These are phyloP conservation scores for Drosophila triauraria DNA, from an alignment of 1,140 invertebrate species.

Conservation along the genomic window DNA sequence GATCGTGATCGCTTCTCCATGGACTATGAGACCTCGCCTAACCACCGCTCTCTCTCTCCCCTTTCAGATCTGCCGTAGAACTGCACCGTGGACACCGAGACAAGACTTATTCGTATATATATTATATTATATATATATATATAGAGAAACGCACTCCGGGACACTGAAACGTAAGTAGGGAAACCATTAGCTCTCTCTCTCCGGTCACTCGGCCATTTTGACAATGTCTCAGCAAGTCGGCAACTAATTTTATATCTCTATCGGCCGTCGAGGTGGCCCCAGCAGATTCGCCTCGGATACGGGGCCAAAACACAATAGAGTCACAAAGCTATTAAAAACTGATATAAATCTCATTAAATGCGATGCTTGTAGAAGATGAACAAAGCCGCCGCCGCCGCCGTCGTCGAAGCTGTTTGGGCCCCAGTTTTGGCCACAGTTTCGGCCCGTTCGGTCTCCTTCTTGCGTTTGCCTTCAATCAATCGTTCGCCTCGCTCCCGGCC, in stretches of 20 bases:
- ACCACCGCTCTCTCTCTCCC: constrained; percentile 1
- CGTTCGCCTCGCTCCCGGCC: constrained; percentile 74
- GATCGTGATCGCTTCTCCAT: constrained; percentile 18
- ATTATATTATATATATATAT: constrained; percentile 1
- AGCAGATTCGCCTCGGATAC: constrained; percentile 57
- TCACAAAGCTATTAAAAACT: constrained; percentile 82
- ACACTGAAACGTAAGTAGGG: constrained; percentile 34
- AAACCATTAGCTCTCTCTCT: background rate
- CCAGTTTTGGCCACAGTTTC: constrained; percentile 1
- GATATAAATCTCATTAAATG: constrained; percentile 82
- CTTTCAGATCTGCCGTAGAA: constrained; percentile 25
- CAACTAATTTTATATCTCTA: constrained; percentile 67
- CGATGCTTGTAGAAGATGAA: constrained; percentile 79
- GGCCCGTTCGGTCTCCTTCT: constrained; percentile 8
- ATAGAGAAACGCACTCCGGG: constrained; percentile 12
- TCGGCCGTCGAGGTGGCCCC: constrained; percentile 43
- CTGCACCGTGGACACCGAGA: constrained; percentile 14
- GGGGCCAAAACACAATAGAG: constrained; percentile 63
- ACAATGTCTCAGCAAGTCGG: constrained; percentile 55
- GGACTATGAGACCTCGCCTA: constrained; percentile 2
- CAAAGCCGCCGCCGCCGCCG: constrained; percentile 60
- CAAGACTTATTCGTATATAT: constrained; percentile 23
- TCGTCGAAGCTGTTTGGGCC: background rate
- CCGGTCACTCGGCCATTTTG: constrained; percentile 58
- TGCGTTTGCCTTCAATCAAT: constrained; percentile 74